Conservation (phyloP, 2,113 vertebrate species). For the Microtus richardsoni region DNA sequence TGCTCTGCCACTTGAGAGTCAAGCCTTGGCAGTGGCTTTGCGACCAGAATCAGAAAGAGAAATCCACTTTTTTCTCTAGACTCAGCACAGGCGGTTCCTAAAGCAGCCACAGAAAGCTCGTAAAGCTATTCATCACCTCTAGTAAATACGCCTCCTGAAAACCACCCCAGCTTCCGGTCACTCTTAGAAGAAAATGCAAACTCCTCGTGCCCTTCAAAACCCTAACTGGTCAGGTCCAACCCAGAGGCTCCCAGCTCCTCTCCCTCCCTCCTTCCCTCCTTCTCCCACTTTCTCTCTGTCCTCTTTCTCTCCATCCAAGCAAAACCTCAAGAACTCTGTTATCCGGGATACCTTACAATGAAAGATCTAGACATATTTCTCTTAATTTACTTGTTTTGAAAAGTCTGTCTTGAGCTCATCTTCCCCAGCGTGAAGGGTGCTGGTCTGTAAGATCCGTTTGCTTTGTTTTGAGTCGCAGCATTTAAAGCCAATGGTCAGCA, state of each 20-base stretch:
- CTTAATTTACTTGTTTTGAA: background rate
- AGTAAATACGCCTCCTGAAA: background rate
- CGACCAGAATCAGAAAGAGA: background rate
- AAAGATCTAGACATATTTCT: background rate
- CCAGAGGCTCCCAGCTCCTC: background rate
- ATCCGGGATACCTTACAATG: background rate
- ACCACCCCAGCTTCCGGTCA: background rate
- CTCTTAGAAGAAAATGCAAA: conserved; percentile 30
- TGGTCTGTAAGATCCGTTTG: too few species aligned
- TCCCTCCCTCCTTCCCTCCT: background rate
- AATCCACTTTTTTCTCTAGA: background rate
- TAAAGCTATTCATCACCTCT: background rate
- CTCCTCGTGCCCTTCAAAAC: background rate
- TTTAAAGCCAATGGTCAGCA: too few species aligned
- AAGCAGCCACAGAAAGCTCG: background rate
- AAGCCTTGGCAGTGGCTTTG: background rate
- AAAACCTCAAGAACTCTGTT: background rate
- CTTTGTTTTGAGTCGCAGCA: too few species aligned
- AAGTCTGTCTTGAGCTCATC: background rate
- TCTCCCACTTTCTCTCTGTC: background rate
- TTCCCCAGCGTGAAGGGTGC: too few species aligned
- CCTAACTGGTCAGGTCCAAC: background rate
- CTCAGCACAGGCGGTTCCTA: background rate
- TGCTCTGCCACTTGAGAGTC: background rate
- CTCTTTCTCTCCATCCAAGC: background rate